These are phyloP conservation scores for Peromyscus melanophrys DNA, from an alignment of 2,797 vertebrate genomes.

Conservation along the genomic window DNA sequence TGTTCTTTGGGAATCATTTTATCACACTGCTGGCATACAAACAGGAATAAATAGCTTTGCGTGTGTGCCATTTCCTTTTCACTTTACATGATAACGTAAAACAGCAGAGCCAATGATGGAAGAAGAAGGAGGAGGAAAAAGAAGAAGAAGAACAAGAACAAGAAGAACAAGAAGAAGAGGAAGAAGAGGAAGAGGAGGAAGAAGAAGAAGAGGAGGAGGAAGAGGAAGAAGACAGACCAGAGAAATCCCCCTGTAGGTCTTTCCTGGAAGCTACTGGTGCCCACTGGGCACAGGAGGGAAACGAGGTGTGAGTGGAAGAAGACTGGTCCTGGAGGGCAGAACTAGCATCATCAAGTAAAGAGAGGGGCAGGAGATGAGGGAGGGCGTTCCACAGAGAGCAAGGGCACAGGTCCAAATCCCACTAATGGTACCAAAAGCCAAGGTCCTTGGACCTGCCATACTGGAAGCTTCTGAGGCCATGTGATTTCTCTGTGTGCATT, in stretches of 20 bases:
- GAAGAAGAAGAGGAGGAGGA: fast-evolving
- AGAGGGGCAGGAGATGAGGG: not conserved
- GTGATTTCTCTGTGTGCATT: not conserved
- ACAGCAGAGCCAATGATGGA: not conserved
- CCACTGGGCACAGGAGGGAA: not conserved
- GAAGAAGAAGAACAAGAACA: too few species aligned
- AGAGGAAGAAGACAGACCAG: not conserved
- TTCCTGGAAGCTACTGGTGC: too few species aligned
- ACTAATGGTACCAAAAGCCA: not conserved
- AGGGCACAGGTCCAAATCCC: not conserved
- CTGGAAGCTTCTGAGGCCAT: not conserved
- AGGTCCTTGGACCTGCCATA: not conserved
- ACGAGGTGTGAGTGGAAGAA: not conserved
- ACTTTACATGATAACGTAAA: not conserved
- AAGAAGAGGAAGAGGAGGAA: too few species aligned
- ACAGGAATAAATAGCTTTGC: not conserved
- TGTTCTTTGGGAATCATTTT: not conserved
- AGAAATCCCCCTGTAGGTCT: not conserved
- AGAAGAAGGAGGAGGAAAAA: not conserved
- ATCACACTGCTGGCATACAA: not conserved
- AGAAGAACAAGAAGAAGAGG: too few species aligned
- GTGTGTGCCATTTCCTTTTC: not conserved
- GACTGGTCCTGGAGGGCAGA: not conserved
- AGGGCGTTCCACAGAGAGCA: not conserved
- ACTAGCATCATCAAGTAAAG: not conserved